Percentiles rank a stretch among this genome's conserved stretches.
phyloP scores from a whole-genome alignment of 37 sponge, comb jelly and placozoan species.

The Spongilla lacustris region DNA sequence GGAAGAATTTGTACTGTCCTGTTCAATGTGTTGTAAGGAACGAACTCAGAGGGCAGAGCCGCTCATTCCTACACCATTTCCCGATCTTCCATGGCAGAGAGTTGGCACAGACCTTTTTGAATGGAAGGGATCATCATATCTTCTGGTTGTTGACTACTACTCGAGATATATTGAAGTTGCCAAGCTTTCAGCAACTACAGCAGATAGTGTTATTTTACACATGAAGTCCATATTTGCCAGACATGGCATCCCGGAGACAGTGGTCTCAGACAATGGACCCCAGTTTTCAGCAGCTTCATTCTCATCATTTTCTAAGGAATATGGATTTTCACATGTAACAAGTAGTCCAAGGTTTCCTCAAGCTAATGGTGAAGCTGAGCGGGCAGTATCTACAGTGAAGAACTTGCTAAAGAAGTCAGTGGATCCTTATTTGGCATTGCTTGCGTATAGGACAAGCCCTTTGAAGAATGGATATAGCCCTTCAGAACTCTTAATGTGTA shows the following conservation, averaged over 20 bases:
- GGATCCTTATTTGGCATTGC: too few species aligned
- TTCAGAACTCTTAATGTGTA: slow-evolving; percentile 53
- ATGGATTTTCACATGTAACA: slow-evolving; percentile 48
- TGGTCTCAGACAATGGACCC: too few species aligned
- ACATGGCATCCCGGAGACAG: slow-evolving; percentile 62
- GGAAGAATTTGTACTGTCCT: slow-evolving; percentile 18
- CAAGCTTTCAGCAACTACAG: slow-evolving; percentile 9
- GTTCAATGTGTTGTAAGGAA: slow-evolving; percentile 18
- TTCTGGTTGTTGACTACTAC: slow-evolving; percentile 64
- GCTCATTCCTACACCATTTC: slow-evolving; percentile 15
- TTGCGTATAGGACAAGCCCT: slow-evolving; percentile 60
- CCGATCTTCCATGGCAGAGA: slow-evolving; percentile 63
- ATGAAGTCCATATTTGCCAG: slow-evolving; percentile 46
- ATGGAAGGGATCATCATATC: slow-evolving; percentile 18
- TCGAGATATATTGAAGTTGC: slow-evolving; percentile 71
- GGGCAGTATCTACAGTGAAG: too few species aligned
- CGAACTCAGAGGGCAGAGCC: slow-evolving; percentile 12
- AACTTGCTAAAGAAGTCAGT: too few species aligned
- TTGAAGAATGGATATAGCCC: slow-evolving; percentile 61
- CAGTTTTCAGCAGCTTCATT: slow-evolving; percentile 45
- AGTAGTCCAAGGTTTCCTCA: slow-evolving; percentile 56
- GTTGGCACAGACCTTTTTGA: slow-evolving; percentile 61
- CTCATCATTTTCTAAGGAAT: slow-evolving; percentile 30
- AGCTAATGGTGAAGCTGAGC: too few species aligned
- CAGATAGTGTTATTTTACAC: not conserved